Evolutionary conservation across 2,113 vertebrate genomes (phyloP).

Genomic region (Eolophus roseicapilla): DNA sequence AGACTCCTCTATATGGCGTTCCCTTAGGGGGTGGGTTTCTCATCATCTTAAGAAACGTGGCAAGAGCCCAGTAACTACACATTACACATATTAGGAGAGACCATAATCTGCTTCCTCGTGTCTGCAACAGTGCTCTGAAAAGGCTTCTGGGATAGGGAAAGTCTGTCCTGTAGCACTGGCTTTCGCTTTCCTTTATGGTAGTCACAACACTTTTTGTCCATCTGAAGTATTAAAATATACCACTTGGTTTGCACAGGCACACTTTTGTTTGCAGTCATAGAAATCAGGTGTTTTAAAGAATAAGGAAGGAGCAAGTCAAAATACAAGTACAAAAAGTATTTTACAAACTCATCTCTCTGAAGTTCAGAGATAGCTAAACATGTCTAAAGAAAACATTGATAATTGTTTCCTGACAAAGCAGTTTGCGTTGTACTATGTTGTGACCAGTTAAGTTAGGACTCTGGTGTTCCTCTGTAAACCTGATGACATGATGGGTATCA

Average conservation of each 20-base stretch:
- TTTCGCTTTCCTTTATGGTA: neutral
- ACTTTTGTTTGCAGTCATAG: neutral
- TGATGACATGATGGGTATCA: neutral
- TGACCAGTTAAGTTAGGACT: neutral
- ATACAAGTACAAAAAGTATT: neutral
- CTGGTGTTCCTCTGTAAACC: neutral
- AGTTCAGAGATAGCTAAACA: neutral
- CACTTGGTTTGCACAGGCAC: neutral
- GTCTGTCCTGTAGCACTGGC: neutral
- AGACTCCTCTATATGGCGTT: neutral
- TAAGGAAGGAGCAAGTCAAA: neutral
- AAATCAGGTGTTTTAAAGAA: neutral
- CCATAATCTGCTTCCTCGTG: neutral
- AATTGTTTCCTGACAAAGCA: neutral
- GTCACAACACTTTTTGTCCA: neutral
- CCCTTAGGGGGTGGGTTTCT: neutral
- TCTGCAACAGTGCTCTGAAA: neutral
- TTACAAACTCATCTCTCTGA: neutral
- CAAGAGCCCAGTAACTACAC: neutral
- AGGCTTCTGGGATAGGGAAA: neutral
- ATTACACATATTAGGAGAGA: accelerated
- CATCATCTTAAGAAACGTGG: neutral
- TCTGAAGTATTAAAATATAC: neutral
- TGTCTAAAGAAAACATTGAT: neutral
- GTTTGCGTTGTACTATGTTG: neutral